These are phyloP conservation scores for Scrobipalpa costella DNA, from an alignment of 2,888 invertebrate species.

Conservation along the genomic window DNA sequence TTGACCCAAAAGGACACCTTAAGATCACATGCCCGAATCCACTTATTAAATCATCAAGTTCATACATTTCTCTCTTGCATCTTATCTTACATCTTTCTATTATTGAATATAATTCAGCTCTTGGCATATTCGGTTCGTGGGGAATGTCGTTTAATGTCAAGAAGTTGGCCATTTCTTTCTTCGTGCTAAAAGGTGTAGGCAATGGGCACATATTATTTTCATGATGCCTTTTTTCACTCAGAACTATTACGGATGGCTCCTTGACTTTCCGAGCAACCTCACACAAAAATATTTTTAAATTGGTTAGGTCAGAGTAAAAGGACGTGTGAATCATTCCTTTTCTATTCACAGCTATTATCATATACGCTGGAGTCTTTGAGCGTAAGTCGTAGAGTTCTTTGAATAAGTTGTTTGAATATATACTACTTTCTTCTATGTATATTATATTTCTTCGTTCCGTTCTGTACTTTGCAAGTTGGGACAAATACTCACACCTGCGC, in stretches of 20 bases:
- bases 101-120: no score
- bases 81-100: constrained; percentile 1
- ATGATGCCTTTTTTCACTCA: neutral
- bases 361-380: neutral
- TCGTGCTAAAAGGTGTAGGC: neutral
- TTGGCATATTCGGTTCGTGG: constrained; percentile 1
- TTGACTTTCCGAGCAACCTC: neutral
- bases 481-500: constrained; percentile 10
- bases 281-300: neutral
- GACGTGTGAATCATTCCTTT: neutral
- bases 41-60: neutral
- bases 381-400: neutral
- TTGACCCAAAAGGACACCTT: neutral
- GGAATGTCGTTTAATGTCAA: neutral
- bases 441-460: neutral
- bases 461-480: constrained; percentile 6
- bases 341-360: neutral
- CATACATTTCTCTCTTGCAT: neutral
- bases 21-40: neutral
- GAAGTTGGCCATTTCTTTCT: constrained; percentile 3
- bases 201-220: constrained; percentile 3
- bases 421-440: neutral
- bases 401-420: neutral
- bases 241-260: constrained; percentile 6
- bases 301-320: neutral